Base-by-base conservation (phyloP, 2,797 vertebrate genomes). In the Chiroxiphia lanceolata region DNA sequence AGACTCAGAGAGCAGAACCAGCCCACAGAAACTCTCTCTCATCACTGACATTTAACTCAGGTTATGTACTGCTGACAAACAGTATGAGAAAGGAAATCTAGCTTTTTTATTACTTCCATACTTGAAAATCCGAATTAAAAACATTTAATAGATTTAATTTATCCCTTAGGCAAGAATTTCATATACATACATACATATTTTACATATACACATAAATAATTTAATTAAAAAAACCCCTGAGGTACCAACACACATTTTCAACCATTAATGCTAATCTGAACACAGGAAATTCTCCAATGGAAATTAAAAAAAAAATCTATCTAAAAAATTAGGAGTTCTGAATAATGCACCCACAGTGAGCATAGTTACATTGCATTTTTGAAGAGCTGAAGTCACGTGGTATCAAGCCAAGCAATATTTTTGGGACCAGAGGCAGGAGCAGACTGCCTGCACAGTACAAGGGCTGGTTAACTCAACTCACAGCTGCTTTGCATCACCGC, bases 401-500 rank as follows among this genome's bases (percentile, higher is more conserved):
- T 40, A 69, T 38, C 13, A 27, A 87, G 21, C 3, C 31, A 34
- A 74, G 72, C 8, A 48, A 3, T 36, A 63, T 56, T 89, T 89
- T 34, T 47, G 79, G 81, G 72, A 70, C 2, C 42, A 60, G 81
- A 87, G 67, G 67, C 86, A 84, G 4, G 10, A 44, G 40, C 20
- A 48, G 54, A 38, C 90, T 79, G 89, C 51, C 64, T n/a, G 71
- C 1, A 7, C 77, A 77, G 67, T 20, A 47, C 47, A 54, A 27
- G 56, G 48, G 74, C 74, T 0, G 0, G 59, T 34, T 34, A 47
- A 65, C 63, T 56, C 0, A 0, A 18, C 75, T 63, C 40, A 18
- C 94, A 94, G 94, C 94, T 95, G 95, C 87, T 96, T 79, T 94
- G 83, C 85, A 96, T 96, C 94, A 94, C 57, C 0, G 0, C 79